Conservation (phyloP, 2,888 invertebrate genomes). For the Acronicta psi region DNA sequence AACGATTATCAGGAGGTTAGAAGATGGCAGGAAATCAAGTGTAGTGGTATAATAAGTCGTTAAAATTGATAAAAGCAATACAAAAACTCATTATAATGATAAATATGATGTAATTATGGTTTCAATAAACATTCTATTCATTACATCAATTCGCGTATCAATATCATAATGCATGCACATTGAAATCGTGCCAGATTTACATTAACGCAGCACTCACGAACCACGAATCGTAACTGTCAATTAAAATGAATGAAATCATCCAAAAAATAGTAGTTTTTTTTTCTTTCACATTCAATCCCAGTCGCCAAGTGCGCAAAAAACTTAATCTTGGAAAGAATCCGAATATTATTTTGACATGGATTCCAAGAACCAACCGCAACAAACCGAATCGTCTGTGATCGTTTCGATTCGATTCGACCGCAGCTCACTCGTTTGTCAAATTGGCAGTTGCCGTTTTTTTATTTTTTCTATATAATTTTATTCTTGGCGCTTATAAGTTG, state of each 20-base stretch:
- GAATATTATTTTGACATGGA: conserved; percentile 58
- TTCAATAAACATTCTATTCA: conserved; percentile 54
- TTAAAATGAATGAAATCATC: conserved; percentile 46
- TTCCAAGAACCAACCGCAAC: conserved; percentile 61
- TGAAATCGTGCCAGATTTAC: conserved; percentile 54
- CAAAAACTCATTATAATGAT: conserved; percentile 36
- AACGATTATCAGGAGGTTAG: too few species aligned
- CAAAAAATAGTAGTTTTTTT: conserved; percentile 20
- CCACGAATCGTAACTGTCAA: conserved; percentile 24
- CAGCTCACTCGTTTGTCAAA: conserved; percentile 74
- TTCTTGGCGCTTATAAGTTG: conserved; percentile 21
- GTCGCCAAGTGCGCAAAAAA: conserved; percentile 49
- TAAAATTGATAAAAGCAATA: conserved; percentile 23
- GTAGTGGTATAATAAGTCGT: conserved; percentile 8
- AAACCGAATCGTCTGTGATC: conserved; percentile 62
- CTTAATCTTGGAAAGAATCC: conserved; percentile 48
- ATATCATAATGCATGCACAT: conserved; percentile 47
- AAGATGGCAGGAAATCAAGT: too few species aligned
- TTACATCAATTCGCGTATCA: conserved; percentile 41
- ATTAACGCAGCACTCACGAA: conserved; percentile 23
- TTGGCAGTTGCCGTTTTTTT: conserved; percentile 64
- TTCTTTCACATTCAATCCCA: conserved; percentile 35
- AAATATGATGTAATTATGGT: conserved; percentile 36
- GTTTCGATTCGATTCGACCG: conserved; percentile 67
- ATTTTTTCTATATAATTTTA: conserved; percentile 24